Evolutionary conservation across 1,140 invertebrate genomes (phyloP).

Genomic region (Zaprionus capensis): DNA sequence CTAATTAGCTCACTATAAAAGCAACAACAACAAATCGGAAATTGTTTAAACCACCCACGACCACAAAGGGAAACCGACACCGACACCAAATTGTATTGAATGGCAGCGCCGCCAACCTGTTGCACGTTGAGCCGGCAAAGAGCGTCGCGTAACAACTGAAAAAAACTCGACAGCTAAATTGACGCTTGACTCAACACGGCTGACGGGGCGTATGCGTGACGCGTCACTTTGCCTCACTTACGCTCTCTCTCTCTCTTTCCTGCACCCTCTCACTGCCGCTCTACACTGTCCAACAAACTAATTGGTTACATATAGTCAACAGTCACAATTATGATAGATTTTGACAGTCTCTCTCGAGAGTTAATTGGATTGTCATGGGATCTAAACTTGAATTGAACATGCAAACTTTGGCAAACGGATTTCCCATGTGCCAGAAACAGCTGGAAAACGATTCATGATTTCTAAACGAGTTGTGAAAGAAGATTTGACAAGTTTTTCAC

Average conservation of each 20-base stretch:
- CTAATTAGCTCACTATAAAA: neutral
- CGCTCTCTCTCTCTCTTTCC: neutral
- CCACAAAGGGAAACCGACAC: conserved; percentile 5
- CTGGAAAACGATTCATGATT: conserved; percentile 5
- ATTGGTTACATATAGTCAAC: conserved; percentile 9
- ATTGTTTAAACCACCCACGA: neutral
- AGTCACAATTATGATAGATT: conserved; percentile 3
- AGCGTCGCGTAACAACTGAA: conserved; percentile 62
- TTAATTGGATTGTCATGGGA: conserved; percentile 2
- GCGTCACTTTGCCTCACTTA: neutral
- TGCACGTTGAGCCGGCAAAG: conserved; percentile 36
- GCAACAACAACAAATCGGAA: neutral
- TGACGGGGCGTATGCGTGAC: conserved; percentile 67
- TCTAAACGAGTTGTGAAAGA: neutral
- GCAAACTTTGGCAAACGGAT: neutral
- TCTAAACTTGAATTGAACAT: conserved; percentile 6
- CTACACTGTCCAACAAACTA: conserved; percentile 52
- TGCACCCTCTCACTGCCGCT: neutral
- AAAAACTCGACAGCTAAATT: conserved; percentile 13
- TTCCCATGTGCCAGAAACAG: conserved; percentile 41
- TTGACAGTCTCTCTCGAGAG: neutral
- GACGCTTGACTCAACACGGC: conserved; percentile 9
- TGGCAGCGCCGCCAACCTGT: conserved; percentile 49
- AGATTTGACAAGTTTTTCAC: conserved; percentile 5
- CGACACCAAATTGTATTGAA: conserved; percentile 2